A percentile compares a stretch with the other conserved stretches of the same genome.
phyloP scores from a whole-genome alignment of 2,113 vertebrate species.

The Anser brachyrhynchus region DNA sequence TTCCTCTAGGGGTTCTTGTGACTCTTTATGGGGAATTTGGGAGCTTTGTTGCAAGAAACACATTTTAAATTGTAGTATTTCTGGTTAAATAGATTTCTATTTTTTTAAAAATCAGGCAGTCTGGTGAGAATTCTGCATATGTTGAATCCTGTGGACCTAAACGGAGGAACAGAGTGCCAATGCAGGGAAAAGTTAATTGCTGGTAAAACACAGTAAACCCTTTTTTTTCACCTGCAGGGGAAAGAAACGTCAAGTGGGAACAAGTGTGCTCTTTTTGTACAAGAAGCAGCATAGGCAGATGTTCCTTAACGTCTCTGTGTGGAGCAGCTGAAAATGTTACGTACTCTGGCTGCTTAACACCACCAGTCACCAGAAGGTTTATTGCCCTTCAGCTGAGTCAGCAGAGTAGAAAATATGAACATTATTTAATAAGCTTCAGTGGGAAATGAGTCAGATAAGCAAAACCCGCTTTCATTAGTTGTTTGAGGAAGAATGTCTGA shows the following conservation, averaged over 20 bases:
- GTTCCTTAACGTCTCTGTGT: slow-evolving; percentile 13
- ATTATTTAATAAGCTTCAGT: neutral
- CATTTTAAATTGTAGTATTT: neutral
- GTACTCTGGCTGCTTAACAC: neutral
- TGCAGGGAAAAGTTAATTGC: slow-evolving; percentile 10
- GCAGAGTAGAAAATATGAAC: neutral
- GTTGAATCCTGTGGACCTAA: neutral
- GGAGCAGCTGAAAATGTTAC: neutral
- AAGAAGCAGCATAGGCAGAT: neutral
- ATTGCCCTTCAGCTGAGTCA: neutral
- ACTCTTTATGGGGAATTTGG: neutral
- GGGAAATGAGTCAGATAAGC: slow-evolving; percentile 3
- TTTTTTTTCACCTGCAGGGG: neutral
- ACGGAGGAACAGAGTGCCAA: neutral
- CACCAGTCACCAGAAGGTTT: neutral
- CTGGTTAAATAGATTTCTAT: neutral
- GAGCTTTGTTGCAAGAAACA: neutral
- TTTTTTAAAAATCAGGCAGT: neutral
- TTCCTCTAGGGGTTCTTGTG: neutral
- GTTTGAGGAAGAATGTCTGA: neutral
- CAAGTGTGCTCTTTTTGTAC: neutral
- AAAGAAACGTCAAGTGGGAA: neutral
- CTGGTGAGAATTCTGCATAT: neutral
- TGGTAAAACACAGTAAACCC: neutral
- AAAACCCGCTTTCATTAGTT: neutral